phyloP scores from a whole-genome alignment of 2,797 vertebrate genomes.

The Lateolabrax maculatus region DNA sequence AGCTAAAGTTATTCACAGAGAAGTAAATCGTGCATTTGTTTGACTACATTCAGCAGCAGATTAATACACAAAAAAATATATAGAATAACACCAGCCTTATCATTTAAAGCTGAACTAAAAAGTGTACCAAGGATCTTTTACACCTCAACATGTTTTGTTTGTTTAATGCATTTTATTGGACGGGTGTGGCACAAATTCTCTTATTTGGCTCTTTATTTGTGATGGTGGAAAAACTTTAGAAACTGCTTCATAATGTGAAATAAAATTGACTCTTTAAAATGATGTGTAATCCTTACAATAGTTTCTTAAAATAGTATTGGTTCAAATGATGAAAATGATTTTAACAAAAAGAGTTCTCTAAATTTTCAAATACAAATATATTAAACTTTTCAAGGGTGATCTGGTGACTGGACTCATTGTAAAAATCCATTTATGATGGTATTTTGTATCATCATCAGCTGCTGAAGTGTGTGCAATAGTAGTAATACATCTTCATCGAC shows the following conservation, averaged over 20 bases:
- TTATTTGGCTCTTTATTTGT: slow-evolving; percentile 6
- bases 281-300: background rate
- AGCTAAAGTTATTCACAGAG: no score
- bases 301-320: background rate
- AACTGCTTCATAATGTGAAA: background rate
- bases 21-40: background rate
- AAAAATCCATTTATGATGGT: background rate
- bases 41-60: background rate
- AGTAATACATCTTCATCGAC: slow-evolving; percentile 30
- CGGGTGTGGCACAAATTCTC: background rate
- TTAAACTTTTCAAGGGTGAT: background rate
- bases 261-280: background rate
- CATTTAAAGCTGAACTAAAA: background rate
- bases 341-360: background rate
- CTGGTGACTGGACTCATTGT: background rate
- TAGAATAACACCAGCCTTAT: background rate
- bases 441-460: slow-evolving; percentile 26
- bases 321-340: background rate
- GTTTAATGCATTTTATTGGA: background rate
- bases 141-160: background rate
- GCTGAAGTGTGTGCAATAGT: background rate
- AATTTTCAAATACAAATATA: background rate
- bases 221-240: background rate
- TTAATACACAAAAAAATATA: no score
- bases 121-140: background rate